Evolutionary conservation across 2,888 invertebrate genomes (phyloP).

Genomic region (Cremastinae sp.): DNA sequence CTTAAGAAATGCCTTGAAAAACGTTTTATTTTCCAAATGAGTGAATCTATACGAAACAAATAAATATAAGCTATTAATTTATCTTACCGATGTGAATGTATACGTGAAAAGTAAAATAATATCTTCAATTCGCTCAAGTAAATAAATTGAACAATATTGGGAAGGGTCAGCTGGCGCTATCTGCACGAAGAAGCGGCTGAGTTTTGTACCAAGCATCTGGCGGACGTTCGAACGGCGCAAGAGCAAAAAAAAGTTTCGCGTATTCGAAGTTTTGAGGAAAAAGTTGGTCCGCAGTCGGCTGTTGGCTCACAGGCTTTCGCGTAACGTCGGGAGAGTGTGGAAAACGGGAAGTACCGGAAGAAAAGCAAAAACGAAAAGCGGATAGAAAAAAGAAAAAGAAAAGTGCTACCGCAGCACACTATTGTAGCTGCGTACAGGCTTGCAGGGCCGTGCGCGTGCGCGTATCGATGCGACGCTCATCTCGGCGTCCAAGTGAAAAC

Average conservation of each 20-base stretch:
- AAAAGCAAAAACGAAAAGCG: constrained; percentile 14
- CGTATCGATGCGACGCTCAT: constrained; percentile 47
- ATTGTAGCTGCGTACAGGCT: constrained; percentile 54
- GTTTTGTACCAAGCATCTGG: constrained; percentile 17
- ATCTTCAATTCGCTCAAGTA: no score
- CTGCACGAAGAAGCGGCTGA: background rate
- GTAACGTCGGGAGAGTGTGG: constrained; percentile 22
- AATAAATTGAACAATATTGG: no score
- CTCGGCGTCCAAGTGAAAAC: constrained; percentile 30
- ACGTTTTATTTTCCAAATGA: no score
- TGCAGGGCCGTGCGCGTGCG: constrained; percentile 33
- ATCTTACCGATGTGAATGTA: no score
- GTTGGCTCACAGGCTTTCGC: constrained; percentile 18
- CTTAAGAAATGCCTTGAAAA: no score
- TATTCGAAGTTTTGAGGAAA: background rate
- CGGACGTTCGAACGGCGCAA: background rate
- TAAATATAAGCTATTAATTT: no score
- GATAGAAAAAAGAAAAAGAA: constrained; percentile 33
- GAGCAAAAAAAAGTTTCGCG: constrained; percentile 6
- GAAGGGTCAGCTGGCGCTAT: constrained; percentile 4
- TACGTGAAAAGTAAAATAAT: no score
- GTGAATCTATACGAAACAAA: no score
- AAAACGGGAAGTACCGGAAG: constrained; percentile 21
- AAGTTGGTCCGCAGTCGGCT: background rate
- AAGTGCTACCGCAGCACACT: constrained; percentile 56